A percentile compares a stretch with the other conserved stretches of the same genome.
phyloP scores from a whole-genome alignment of 2,113 vertebrate genomes.

The Podarcis raffonei region DNA sequence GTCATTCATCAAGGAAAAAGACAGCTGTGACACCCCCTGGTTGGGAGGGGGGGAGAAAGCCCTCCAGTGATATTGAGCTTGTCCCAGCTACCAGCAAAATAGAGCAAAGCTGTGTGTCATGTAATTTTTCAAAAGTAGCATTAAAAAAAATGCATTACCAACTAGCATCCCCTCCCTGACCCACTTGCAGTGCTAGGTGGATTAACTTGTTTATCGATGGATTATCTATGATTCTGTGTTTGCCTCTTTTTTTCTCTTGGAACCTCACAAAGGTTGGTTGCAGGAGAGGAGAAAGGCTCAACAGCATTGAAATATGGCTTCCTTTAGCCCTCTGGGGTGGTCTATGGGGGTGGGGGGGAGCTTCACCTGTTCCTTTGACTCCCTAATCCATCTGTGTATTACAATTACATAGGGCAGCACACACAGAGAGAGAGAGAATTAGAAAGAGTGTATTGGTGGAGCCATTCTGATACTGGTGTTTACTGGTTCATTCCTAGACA shows the following conservation, averaged over 20 bases:
- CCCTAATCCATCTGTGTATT: not conserved
- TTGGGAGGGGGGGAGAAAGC: not conserved
- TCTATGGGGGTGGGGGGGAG: too few relatives aligned
- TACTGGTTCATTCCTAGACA: too few relatives aligned
- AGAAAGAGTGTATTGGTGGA: not conserved
- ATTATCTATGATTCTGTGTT: not conserved
- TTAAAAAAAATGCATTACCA: constrained; percentile 25
- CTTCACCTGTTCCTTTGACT: not conserved
- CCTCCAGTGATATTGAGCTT: constrained; percentile 13
- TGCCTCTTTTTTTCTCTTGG: not conserved
- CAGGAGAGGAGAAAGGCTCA: not conserved
- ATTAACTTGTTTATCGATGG: not conserved
- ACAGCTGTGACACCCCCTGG: constrained; percentile 30
- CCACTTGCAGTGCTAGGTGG: constrained; percentile 1
- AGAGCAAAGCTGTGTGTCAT: constrained; percentile 37
- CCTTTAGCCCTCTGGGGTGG: not conserved
- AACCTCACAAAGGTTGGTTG: not conserved
- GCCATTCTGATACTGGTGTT: not conserved
- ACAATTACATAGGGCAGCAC: not conserved
- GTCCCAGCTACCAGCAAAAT: constrained; percentile 12
- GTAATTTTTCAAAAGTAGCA: constrained; percentile 26
- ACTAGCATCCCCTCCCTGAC: not conserved
- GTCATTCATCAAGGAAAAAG: constrained; percentile 12
- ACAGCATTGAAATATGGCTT: not conserved
- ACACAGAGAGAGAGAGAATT: not conserved